Base-by-base conservation (phyloP, 2,888 invertebrate genomes). In the Hirtodrosophila histrioides region DNA sequence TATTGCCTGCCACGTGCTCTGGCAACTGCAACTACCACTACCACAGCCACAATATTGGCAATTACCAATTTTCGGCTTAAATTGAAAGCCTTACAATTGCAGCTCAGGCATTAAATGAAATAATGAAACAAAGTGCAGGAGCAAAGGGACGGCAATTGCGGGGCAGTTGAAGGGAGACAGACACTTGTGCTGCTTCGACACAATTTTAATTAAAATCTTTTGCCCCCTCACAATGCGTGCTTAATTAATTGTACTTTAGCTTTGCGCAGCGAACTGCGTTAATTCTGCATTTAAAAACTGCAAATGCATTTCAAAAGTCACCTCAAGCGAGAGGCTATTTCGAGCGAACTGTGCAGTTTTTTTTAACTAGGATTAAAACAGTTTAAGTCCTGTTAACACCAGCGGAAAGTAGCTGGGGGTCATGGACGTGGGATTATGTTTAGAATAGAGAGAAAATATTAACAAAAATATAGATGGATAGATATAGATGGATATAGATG, bases 51-150 rank as follows among this genome's bases (percentile, higher is more conserved):
- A 75, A 69, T 75, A 80, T 84, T 70, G 86, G 51, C 76, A 83
- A 79, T 86, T 79, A 73, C 66, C 76, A 82, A 76, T 75, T 80
- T 86, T 78, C 67, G 86, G 79, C 83, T 82, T 76, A 82, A 81
- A 86, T 81, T 82, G 80, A 81, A 83, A 81, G 83, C 80, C 80
- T 76, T 86, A 76, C 86, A 81, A 86, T 70, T 79, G 83, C 83
- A 69, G 67, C 58, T 73, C 79, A 63, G 76, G 69, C 80, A 86
- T 79, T 65, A 79, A 81, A 83, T 76, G 79, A 83, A 79, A 83
- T 84, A 80, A 79, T 76, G 76, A 76, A 78, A 73, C 61, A 75
- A 79, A 79, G 55, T 78, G 71, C 63, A 56, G 44, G 31, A 46
- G 36, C 10, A 54, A 43, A 61, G 58, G 56, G 51, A 27, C 10